These are phyloP conservation scores for Eupleurogrammus muticus DNA, from an alignment of 2,797 vertebrate species.

Conservation along the genomic window DNA sequence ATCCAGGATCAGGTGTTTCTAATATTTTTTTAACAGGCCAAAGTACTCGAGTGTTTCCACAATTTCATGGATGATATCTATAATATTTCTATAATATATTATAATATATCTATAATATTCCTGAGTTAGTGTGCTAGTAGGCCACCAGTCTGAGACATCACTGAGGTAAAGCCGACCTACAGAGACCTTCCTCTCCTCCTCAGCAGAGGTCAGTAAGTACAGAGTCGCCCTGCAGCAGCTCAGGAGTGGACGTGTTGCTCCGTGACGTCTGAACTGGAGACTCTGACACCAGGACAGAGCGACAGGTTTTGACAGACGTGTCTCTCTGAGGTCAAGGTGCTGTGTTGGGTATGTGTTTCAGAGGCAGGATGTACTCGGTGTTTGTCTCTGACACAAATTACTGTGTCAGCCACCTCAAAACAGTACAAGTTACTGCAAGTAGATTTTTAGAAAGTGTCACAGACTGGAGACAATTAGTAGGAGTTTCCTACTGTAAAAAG, in stretches of 20 bases:
- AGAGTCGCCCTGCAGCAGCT: constrained; percentile 7
- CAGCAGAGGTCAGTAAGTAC: constrained; percentile 16
- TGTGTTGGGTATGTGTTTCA: constrained; percentile 43
- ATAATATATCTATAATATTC: too few relatives aligned
- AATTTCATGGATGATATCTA: too few relatives aligned
- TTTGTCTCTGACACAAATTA: constrained; percentile 43
- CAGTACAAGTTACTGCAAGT: constrained; percentile 35
- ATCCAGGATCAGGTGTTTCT: too few relatives aligned
- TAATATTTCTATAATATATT: too few relatives aligned
- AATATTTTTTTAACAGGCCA: too few relatives aligned
- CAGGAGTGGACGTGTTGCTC: constrained; percentile 2
- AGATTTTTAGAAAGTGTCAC: too few relatives aligned
- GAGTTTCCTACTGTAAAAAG: too few relatives aligned
- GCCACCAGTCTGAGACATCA: neutral
- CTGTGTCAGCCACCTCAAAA: constrained; percentile 37
- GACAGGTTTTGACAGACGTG: constrained; percentile 23
- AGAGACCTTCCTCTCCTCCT: neutral
- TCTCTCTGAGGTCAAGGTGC: constrained; percentile 53
- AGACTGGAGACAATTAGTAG: too few relatives aligned
- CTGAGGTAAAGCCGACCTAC: neutral
- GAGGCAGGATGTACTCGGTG: constrained; percentile 12
- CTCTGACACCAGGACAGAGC: constrained; percentile 23
- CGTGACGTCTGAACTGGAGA: constrained; percentile 8
- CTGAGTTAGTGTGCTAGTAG: neutral
- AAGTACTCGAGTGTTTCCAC: too few relatives aligned